Evolutionary conservation across 2,113 vertebrate species (phyloP), one percentile per base, ranked within the genome.

Genomic region (Elephantulus edwardii): DNA sequence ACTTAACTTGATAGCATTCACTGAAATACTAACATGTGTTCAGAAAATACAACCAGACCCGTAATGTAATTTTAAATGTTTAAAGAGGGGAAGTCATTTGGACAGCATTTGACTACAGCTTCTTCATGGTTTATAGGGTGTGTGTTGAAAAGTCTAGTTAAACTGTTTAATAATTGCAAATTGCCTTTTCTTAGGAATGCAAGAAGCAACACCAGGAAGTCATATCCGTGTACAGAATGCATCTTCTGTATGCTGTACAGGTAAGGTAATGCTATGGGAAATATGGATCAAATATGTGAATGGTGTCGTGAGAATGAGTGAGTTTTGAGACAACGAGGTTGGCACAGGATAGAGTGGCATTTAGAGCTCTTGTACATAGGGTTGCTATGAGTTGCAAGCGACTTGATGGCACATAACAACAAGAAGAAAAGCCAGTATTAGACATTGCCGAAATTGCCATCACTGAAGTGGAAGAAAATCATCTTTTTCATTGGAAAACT

Each of bases 171-270:
- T 79, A 76, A 22, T 33, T 44, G 76, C 28, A 71, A 28, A 91
- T 93, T 81, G 42, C 96, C 0, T 97, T n/a, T 94, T 95, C 95
- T 26, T 84, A 99, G 99, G 99, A 99, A 96, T 98, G 98, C 56
- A 99, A 99, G 98, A 99, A 99, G 86, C 98, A 99, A 64, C 99
- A 99, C 88, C 97, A 99, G 92, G 99, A 99, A 95, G 98, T 99
- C 1, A 97, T 99, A 88, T 99, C 99, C 0, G 99, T 99, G 95
- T 99, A 99, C 97, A 98, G 99, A 96, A 99, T 99, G 98, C 99
- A 99, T 78, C 98, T 99, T 94, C 98, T 99, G 33, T 99, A 99
- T 46, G 99, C 99, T 70, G 99, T 99, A 89, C 99, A 99, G 99
- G 99, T 99, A 98, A 14, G 71, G 20, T 46, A 50, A 70, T 16